phyloP scores from a whole-genome alignment of 2,797 vertebrate genomes.

The Cossypha caffra region DNA sequence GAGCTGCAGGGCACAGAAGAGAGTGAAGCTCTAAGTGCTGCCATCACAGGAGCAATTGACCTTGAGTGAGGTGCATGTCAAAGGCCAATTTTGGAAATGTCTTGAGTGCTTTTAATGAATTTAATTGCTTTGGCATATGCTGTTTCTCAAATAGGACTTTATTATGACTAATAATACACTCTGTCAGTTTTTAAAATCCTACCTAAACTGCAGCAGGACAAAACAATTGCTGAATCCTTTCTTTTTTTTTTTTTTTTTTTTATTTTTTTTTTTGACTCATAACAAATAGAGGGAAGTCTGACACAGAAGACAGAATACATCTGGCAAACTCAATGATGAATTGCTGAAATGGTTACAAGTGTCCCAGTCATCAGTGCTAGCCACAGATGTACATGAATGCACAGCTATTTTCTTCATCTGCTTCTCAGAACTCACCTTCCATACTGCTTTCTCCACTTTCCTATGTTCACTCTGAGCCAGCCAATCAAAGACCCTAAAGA shows the following conservation, averaged over 20 bases:
- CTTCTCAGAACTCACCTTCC: neutral
- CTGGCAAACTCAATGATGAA: neutral
- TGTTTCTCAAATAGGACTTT: neutral
- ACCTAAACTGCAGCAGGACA: neutral
- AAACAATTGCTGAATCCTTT: neutral
- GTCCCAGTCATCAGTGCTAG: neutral
- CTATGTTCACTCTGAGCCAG: neutral
- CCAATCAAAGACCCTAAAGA: neutral
- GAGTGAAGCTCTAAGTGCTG: neutral
- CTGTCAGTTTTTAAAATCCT: neutral
- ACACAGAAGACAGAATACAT: neutral
- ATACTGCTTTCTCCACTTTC: neutral
- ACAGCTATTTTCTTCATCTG: neutral
- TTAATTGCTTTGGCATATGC: neutral
- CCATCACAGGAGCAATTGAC: neutral
- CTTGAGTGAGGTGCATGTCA: neutral
- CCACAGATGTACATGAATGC: neutral
- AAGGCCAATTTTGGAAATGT: neutral
- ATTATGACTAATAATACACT: neutral
- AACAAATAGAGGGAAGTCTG: neutral
- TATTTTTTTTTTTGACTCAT: rapidly evolving
- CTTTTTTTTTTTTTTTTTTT: rapidly evolving
- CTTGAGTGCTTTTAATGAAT: neutral
- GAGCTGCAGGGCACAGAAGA: neutral
- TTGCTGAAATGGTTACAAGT: neutral